Evolutionary conservation across 2,113 vertebrate species (phyloP).

Genomic region (Poecile atricapillus): DNA sequence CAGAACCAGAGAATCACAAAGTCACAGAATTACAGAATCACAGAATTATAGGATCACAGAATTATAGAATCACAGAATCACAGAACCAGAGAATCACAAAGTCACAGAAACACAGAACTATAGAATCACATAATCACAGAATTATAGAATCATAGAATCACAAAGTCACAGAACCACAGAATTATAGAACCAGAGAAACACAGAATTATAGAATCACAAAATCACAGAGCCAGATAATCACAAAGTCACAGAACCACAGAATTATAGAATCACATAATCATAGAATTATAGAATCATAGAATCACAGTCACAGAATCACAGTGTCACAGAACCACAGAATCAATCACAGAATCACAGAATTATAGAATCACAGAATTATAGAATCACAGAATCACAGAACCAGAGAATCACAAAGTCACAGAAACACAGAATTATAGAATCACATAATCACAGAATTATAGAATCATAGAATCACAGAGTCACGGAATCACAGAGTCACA

Average conservation of each 20-base stretch:
- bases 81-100: background rate
- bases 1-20: background rate
- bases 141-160: background rate
- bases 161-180: background rate
- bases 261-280: background rate
- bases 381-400: background rate
- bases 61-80: background rate
- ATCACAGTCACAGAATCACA: background rate
- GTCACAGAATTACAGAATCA: background rate
- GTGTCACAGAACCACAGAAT: background rate
- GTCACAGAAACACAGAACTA: fast-evolving
- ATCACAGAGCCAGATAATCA: background rate
- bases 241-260: background rate
- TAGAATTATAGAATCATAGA: background rate
- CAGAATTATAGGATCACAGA: background rate
- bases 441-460: background rate
- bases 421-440: fast-evolving
- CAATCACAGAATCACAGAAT: fast-evolving
- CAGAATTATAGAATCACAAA: background rate
- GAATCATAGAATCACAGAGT: background rate
- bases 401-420: background rate
- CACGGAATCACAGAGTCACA: background rate
- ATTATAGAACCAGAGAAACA: fast-evolving
- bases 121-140: background rate
- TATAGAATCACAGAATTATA: background rate